Percentiles rank a stretch among this genome's conserved stretches.
phyloP scores from a whole-genome alignment of 2,113 vertebrate genomes.

The Sprattus sprattus region DNA sequence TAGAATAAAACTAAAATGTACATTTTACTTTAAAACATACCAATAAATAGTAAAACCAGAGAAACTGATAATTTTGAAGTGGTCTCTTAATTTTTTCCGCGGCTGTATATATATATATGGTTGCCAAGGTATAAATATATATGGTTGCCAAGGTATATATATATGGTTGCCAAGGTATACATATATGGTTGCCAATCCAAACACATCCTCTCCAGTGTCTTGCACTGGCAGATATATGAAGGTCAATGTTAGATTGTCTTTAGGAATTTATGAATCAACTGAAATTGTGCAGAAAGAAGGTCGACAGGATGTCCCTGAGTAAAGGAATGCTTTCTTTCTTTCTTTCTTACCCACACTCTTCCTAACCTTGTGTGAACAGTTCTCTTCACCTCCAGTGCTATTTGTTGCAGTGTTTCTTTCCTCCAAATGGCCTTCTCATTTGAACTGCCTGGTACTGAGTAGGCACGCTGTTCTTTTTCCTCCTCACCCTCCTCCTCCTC shows the following conservation, averaged over 20 bases:
- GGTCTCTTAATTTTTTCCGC: no score
- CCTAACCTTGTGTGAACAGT: neutral
- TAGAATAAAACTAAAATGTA: no score
- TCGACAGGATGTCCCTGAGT: neutral
- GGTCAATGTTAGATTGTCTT: neutral
- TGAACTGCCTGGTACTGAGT: neutral
- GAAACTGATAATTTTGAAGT: no score
- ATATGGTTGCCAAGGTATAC: no score
- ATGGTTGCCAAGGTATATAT: no score
- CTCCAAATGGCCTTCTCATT: conserved; percentile 37
- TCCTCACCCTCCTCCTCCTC: neutral
- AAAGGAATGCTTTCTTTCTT: neutral
- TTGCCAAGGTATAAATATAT: no score
- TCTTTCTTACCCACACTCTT: neutral
- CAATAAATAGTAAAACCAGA: no score
- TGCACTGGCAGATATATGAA: neutral
- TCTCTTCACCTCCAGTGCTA: neutral
- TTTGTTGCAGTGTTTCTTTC: neutral
- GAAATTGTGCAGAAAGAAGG: neutral
- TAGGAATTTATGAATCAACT: neutral
- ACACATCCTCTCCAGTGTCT: neutral
- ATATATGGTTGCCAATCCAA: neutral
- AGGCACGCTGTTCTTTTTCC: conserved; percentile 11
- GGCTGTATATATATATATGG: neutral
- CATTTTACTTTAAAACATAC: no score